Conservation (phyloP, 2,888 invertebrate species). For the Euphydryas editha region DNA sequence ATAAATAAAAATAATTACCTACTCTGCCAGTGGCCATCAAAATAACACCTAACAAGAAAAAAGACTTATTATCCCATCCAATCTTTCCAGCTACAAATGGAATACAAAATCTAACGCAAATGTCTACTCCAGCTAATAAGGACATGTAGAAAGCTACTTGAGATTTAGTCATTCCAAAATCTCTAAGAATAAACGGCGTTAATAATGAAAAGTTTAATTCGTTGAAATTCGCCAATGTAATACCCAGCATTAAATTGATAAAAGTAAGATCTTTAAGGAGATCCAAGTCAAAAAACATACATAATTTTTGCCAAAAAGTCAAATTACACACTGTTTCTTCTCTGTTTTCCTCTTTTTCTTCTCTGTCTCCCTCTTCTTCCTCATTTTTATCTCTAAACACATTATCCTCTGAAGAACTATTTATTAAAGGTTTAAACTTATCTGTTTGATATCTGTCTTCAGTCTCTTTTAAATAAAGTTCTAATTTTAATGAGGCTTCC, state of each 20-base stretch:
- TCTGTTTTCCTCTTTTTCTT: constrained; percentile 57
- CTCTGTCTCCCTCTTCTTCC: constrained; percentile 49
- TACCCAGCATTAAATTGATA: constrained; percentile 87
- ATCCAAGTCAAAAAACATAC: constrained; percentile 88
- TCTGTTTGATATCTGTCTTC: constrained; percentile 57
- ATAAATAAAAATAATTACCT: constrained; percentile 57
- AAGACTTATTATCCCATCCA: constrained; percentile 87
- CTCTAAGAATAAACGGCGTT: constrained; percentile 88
- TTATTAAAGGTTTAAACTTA: constrained; percentile 65
- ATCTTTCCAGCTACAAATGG: constrained; percentile 88
- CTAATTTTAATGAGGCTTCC: constrained; percentile 80
- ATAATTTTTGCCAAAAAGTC: constrained; percentile 81
- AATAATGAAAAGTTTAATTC: constrained; percentile 89
- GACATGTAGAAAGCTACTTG: constrained; percentile 89
- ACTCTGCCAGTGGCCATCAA: constrained; percentile 87
- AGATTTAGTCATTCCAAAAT: constrained; percentile 84
- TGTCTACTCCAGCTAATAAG: constrained; percentile 86
- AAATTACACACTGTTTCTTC: constrained; percentile 60
- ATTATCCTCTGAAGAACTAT: constrained; percentile 60
- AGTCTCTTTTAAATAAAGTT: constrained; percentile 74
- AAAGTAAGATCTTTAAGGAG: constrained; percentile 87
- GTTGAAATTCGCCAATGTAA: constrained; percentile 88
- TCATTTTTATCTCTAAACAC: constrained; percentile 56
- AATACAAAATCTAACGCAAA: constrained; percentile 85
- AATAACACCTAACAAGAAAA: constrained; percentile 87